Evolutionary conservation across 1,140 invertebrate genomes (phyloP), one percentile per base, ranked within the genome.

Genomic region (Aphelenchoides fujianensis): DNA sequence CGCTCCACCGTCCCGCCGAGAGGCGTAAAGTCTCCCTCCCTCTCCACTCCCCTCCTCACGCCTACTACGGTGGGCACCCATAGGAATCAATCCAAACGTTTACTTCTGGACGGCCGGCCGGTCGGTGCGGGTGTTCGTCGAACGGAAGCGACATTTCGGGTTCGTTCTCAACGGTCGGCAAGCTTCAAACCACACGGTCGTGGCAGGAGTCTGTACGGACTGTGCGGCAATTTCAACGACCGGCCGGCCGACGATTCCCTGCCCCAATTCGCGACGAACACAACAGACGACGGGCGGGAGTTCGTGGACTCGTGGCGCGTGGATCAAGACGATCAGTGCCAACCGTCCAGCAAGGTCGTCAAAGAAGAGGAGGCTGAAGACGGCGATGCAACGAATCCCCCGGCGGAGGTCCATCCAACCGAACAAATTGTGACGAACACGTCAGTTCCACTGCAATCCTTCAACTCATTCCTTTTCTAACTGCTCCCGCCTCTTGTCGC

Each of bases 181-280:
- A 59, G 19, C 19, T 7, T 32, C 34, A 59, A n/a, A n/a, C n/a
- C n/a, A n/a, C n/a, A 30, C 12, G 5, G 12, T 59, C 12, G 34
- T 7, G 28, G 5, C 19, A 59, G 55, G 7, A 59, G 34, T 2
- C 63, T 66, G 19, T 66, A 48, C 32, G 63, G 63, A 2, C 63
- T 66, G 2, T 66, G 63, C 32, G 32, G 63, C 32, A 66, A 66
- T 31, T 66, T 66, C 63, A 66, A 66, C 32, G 63, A 30, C 1
- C 27, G n/a, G 3, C 16, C 27, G 2, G 31, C 28, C 27, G 63
- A 66, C 7, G 63, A 66, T 35, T 37, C 30, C 16, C 31, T 34
- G 32, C 63, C 63, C 37, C 63, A 35, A 12, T 66, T 66, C 7
- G 63, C 12, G 0, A 12, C 53, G 1, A 37, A 37, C 0, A 19